Evolutionary conservation across 1,140 invertebrate species (phyloP).

Genomic region (Trichonephila inaurata): DNA sequence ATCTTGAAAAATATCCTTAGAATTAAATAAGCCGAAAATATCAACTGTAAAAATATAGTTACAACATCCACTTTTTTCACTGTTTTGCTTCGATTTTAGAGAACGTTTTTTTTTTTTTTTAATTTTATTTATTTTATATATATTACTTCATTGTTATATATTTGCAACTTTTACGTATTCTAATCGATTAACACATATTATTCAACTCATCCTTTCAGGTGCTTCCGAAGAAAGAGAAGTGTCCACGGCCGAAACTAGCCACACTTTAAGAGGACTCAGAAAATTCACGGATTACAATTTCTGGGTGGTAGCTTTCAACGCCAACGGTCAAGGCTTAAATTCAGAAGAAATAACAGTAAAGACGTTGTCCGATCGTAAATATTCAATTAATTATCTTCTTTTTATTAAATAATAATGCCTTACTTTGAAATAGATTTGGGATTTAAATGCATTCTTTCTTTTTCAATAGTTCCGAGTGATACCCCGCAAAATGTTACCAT

Average conservation of each 20-base stretch:
- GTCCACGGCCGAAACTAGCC: conserved; percentile 83
- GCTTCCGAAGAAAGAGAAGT: conserved; percentile 84
- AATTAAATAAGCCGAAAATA: too few species aligned
- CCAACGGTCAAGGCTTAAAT: conserved; percentile 89
- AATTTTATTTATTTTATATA: too few species aligned
- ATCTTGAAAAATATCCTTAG: too few species aligned
- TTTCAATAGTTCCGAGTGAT: conserved; percentile 85
- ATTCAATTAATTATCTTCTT: background rate
- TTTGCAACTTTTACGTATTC: too few species aligned
- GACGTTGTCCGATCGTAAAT: conserved; percentile 87
- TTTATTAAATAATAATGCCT: background rate
- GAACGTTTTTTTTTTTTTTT: too few species aligned
- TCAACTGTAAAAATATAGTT: too few species aligned
- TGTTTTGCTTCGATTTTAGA: too few species aligned
- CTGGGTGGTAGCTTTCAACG: conserved; percentile 90
- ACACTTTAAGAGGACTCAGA: conserved; percentile 85
- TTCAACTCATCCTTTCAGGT: conserved; percentile 79
- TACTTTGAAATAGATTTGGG: too few species aligned
- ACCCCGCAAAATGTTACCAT: conserved; percentile 94
- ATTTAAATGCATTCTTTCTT: background rate
- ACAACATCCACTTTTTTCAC: too few species aligned
- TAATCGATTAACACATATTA: too few species aligned
- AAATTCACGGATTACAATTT: conserved; percentile 91
- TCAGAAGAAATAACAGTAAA: conserved; percentile 88
- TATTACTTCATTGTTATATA: too few species aligned